Base-by-base conservation (phyloP, 2,888 invertebrate genomes). In the Chouioia cunea region DNA sequence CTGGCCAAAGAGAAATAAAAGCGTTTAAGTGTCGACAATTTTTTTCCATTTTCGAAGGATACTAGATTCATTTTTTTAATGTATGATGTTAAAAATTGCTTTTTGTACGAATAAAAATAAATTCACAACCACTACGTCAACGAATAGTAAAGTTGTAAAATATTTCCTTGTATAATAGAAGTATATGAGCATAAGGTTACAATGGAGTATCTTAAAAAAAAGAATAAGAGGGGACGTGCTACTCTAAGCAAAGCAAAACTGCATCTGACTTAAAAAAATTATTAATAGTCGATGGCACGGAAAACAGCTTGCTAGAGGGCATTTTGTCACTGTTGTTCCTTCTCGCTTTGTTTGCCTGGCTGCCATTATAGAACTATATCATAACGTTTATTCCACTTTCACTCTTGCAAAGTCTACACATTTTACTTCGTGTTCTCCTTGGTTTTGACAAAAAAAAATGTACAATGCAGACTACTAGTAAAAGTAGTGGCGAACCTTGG, bases 351-450 rank as follows among this genome's bases (percentile, higher is more conserved):
- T 74, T n/a, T n/a, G n/a, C n/a, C n/a, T n/a, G n/a, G n/a, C n/a
- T n/a, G n/a, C n/a, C 53, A 59, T 59, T 68, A 65, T 72, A 56
- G 65, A 72, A 76, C 65, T 64, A 75, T 70, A 76, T 78, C 76
- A 74, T 82, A 80, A 82, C 83, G 77, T 79, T 80, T 78, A 79
- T 77, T 77, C 74, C 72, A 66, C 76, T 76, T 77, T 79, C 76
- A 77, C 74, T 75, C 27, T 77, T 77, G 74, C 71, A 60, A 80
- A 73, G 77, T 83, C 83, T 82, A 64, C 83, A 84, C 79, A 77
- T 79, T 80, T 81, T 79, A 81, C 81, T 80, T 80, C 79, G 78
- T 77, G 58, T 22, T 66, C 48, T n/a, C 53, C n/a, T 12, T n/a
- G 47, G n/a, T 36, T 56, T 50, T 57, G 18, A 15, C 22, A n/a